Evolutionary conservation across 2,797 vertebrate genomes (phyloP).

Genomic region (Sparus aurata): DNA sequence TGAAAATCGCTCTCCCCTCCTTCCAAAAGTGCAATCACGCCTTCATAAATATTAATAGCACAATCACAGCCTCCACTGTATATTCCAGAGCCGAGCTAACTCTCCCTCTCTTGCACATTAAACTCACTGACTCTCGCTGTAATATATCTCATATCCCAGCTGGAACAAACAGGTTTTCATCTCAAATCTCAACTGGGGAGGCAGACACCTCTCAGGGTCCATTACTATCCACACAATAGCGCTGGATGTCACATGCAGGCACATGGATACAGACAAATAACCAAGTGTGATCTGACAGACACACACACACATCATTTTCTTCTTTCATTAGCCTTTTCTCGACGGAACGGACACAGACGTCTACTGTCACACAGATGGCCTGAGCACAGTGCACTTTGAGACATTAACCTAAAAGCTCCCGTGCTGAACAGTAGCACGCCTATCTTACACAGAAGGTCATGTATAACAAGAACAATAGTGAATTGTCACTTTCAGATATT

Average conservation of each 20-base stretch:
- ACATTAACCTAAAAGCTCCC: slow-evolving; percentile 26
- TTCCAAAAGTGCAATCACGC: slow-evolving; percentile 46
- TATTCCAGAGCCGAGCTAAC: slow-evolving; percentile 9
- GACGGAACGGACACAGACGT: slow-evolving; percentile 16
- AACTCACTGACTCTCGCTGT: slow-evolving; percentile 17
- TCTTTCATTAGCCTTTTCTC: slow-evolving; percentile 36
- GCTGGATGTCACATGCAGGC: slow-evolving; percentile 46
- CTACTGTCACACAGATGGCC: slow-evolving; percentile 31
- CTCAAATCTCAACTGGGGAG: slow-evolving; percentile 27
- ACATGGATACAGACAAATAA: slow-evolving; percentile 28
- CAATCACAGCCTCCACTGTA: slow-evolving; percentile 12
- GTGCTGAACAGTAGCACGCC: slow-evolving; percentile 15
- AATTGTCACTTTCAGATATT: slow-evolving; percentile 72
- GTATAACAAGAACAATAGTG: slow-evolving; percentile 58
- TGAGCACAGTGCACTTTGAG: slow-evolving; percentile 34
- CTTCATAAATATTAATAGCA: slow-evolving; percentile 65
- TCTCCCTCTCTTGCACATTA: slow-evolving; percentile 3
- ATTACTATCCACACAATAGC: slow-evolving; percentile 39
- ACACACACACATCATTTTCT: slow-evolving; percentile 24
- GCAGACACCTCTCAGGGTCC: slow-evolving; percentile 18
- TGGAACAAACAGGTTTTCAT: slow-evolving; percentile 16
- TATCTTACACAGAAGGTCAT: slow-evolving; percentile 42
- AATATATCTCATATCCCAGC: slow-evolving; percentile 13
- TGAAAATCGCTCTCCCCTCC: slow-evolving; percentile 22
- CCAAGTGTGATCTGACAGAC: slow-evolving; percentile 30